phyloP scores from a whole-genome alignment of 2,113 vertebrate species.

The Psittacus erithacus region DNA sequence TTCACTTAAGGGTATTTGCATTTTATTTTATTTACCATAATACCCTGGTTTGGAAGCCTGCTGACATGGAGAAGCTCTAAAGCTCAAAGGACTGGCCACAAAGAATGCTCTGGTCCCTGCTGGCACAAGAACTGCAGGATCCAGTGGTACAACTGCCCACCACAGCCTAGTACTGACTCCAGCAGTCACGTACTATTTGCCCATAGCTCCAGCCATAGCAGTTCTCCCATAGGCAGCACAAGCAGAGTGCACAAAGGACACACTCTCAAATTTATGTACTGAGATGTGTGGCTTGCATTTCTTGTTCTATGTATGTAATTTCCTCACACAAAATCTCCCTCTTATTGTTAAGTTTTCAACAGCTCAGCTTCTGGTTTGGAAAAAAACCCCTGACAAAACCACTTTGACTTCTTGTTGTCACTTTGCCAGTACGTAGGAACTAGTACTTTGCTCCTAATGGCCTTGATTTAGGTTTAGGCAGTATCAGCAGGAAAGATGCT shows the following conservation, averaged over 20 bases:
- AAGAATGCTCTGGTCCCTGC: neutral
- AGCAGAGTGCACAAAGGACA: neutral
- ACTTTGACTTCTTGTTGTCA: neutral
- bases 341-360: neutral
- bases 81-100: neutral
- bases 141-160: neutral
- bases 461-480: neutral
- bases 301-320: neutral
- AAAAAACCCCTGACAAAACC: neutral
- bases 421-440: neutral
- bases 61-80: neutral
- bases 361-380: neutral
- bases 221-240: neutral
- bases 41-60: neutral
- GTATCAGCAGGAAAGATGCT: neutral
- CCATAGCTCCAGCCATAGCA: neutral
- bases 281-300: neutral
- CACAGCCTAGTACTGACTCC: neutral
- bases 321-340: neutral
- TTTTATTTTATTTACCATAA: neutral
- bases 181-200: rapidly evolving
- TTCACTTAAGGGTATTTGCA: neutral
- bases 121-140: neutral
- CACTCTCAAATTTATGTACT: neutral
- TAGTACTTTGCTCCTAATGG: neutral